A percentile compares a stretch with the other conserved stretches of the same genome.
Evolutionary conservation across 2,797 vertebrate genomes (phyloP).

Genomic region (Lithobates pipiens): DNA sequence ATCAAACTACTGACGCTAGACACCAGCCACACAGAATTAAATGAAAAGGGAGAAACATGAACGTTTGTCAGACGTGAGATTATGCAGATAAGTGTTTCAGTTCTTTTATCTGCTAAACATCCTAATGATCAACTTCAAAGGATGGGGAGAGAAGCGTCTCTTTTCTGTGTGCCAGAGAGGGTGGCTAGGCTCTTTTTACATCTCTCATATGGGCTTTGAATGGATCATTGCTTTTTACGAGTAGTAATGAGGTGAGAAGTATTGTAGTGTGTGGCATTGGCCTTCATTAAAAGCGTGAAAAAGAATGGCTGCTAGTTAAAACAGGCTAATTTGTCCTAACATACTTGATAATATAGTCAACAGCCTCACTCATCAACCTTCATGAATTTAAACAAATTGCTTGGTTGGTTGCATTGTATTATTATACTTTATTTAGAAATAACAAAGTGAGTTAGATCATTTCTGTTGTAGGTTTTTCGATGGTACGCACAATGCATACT

Average conservation of each 20-base stretch:
- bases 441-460: not conserved
- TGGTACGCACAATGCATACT: not conserved
- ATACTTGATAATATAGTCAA: conserved; percentile 74
- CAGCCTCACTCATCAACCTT: conserved; percentile 54
- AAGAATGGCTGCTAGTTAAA: conserved; percentile 80
- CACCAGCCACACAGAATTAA: conserved; percentile 59
- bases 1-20: conserved; percentile 58
- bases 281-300: conserved; percentile 85
- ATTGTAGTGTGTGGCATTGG: conserved; percentile 84
- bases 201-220: conserved; percentile 79
- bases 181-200: conserved; percentile 70
- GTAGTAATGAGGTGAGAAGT: conserved; percentile 89
- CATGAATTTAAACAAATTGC: not conserved
- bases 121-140: conserved; percentile 84
- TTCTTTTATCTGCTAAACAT: conserved; percentile 83
- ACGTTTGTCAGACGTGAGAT: conserved; percentile 74
- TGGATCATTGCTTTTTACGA: conserved; percentile 87
- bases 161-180: conserved; percentile 71
- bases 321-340: conserved; percentile 81
- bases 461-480: not conserved
- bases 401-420: not conserved
- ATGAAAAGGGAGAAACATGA: conserved; percentile 66
- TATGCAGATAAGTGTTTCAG: conserved; percentile 77
- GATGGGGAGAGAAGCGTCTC: conserved; percentile 67
- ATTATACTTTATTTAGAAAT: not conserved